Conservation (phyloP, 2,888 invertebrate genomes). For the Stenichneumon culpator region DNA sequence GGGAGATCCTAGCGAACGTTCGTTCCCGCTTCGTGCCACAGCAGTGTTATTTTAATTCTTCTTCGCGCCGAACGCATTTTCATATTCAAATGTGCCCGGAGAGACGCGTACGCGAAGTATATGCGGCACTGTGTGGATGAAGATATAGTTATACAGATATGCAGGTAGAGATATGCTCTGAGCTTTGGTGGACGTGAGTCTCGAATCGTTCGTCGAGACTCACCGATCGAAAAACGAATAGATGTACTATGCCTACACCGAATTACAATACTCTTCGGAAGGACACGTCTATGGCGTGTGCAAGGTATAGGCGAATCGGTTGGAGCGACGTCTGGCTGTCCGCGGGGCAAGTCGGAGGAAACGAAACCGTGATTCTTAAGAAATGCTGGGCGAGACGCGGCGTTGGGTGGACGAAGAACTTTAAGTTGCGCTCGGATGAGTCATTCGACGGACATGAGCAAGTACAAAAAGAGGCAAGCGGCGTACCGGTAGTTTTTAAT, state of each 20-base stretch:
- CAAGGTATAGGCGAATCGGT: neutral
- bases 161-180: neutral
- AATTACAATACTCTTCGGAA: conserved; percentile 41
- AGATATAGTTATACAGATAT: conserved; percentile 15
- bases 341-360: conserved; percentile 40
- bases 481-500: neutral
- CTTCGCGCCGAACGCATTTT: conserved; percentile 76
- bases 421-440: conserved; percentile 6
- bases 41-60: conserved; percentile 82
- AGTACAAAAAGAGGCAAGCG: neutral
- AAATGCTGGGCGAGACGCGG: conserved; percentile 40
- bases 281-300: neutral
- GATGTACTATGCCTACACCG: neutral
- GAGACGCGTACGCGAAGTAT: conserved; percentile 55
- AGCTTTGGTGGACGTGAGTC: conserved; percentile 4
- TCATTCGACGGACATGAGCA: conserved; percentile 5
- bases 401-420: conserved; percentile 5
- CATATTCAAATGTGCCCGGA: conserved; percentile 79
- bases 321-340: neutral
- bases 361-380: conserved; percentile 59
- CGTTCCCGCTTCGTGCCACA: conserved; percentile 63
- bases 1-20: conserved; percentile 63
- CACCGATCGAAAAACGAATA: conserved; percentile 33
- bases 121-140: conserved; percentile 5
- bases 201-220: conserved; percentile 28